Conservation (phyloP, 1,140 invertebrate genomes). For the Drosophila subobscura region DNA sequence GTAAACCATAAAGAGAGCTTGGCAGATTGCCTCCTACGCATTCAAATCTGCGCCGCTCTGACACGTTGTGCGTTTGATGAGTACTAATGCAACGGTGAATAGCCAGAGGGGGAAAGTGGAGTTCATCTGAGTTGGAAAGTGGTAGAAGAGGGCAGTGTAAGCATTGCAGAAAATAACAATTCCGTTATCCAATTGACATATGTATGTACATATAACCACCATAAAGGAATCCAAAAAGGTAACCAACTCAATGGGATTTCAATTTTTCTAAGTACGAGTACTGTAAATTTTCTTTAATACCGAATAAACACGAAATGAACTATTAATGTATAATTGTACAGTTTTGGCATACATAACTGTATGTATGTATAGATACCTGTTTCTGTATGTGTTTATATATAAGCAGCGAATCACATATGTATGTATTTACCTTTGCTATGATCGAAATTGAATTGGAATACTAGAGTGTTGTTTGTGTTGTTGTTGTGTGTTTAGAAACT, state of each 20-base stretch:
- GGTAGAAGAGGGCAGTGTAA: too few species aligned
- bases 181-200: too few species aligned
- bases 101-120: too few species aligned
- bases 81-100: too few species aligned
- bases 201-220: too few species aligned
- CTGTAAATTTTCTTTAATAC: conserved; percentile 52
- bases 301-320: conserved; percentile 54
- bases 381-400: conserved; percentile 2
- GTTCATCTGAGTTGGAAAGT: too few species aligned
- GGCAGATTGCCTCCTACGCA: too few species aligned
- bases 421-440: conserved; percentile 44
- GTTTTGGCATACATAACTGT: conserved; percentile 14
- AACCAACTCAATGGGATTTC: background rate
- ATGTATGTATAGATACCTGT: conserved; percentile 19
- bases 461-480: conserved; percentile 1
- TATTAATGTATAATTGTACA: conserved; percentile 45
- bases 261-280: conserved; percentile 21
- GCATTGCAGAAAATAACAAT: too few species aligned
- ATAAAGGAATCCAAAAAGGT: too few species aligned
- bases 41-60: too few species aligned
- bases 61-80: too few species aligned
- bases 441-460: conserved; percentile 22
- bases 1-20: too few species aligned
- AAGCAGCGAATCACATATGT: conserved; percentile 73
- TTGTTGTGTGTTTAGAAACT: conserved; percentile 30